These are phyloP conservation scores for Varanus salvator DNA, from an alignment of 2,113 vertebrate genomes.

Conservation along the genomic window DNA sequence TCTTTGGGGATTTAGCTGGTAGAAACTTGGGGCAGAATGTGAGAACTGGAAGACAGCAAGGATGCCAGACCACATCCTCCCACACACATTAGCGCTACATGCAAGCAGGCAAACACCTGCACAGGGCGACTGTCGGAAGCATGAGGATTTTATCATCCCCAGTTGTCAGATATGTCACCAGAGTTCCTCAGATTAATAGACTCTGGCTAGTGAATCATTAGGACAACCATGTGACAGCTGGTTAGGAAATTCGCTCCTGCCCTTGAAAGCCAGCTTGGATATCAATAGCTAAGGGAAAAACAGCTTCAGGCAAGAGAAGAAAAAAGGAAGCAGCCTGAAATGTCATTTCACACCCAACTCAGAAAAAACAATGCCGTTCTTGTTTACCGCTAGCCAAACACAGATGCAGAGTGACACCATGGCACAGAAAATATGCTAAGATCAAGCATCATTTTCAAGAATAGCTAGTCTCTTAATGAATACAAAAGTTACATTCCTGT, in stretches of 20 bases:
- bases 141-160: background rate
- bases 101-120: too few relatives aligned
- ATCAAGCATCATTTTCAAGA: background rate
- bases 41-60: background rate
- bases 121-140: too few relatives aligned
- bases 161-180: background rate
- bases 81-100: too few relatives aligned
- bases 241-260: background rate
- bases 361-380: constrained; percentile 16
- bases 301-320: background rate
- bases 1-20: background rate
- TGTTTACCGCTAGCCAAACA: background rate
- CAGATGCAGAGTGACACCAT: background rate
- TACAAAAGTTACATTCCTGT: background rate
- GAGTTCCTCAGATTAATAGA: background rate
- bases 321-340: background rate
- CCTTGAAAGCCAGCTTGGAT: constrained; percentile 26
- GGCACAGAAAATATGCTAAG: background rate
- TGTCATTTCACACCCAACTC: constrained; percentile 12
- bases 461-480: background rate
- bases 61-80: too few relatives aligned
- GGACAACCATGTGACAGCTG: constrained; percentile 4
- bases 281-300: constrained; percentile 28
- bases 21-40: background rate
- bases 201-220: background rate